These are phyloP conservation scores for Speoplatyrhinus poulsoni DNA, from an alignment of 2,113 vertebrate species.

Conservation along the genomic window DNA sequence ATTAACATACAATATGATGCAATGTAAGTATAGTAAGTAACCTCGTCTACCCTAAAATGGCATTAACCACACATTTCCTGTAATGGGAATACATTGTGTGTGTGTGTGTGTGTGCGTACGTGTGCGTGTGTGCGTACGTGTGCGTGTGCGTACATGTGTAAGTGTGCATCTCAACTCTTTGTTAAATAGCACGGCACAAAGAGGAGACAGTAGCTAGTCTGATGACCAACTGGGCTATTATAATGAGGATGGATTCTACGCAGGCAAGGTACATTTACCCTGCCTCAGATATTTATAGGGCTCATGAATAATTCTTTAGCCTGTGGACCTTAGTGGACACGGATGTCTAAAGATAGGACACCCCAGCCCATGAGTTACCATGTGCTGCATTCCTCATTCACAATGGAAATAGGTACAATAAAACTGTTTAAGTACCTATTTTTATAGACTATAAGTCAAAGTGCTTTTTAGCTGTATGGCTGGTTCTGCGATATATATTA, in stretches of 20 bases:
- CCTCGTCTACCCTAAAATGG: too few species aligned
- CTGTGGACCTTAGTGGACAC: constrained; percentile 10
- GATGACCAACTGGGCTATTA: constrained; percentile 20
- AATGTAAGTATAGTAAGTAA: too few species aligned
- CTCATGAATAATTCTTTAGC: constrained; percentile 39
- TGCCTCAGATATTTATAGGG: constrained; percentile 51
- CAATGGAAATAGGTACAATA: constrained; percentile 29
- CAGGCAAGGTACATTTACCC: constrained; percentile 23
- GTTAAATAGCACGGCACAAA: constrained; percentile 31
- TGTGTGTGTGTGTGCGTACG: neutral
- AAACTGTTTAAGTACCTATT: too few species aligned
- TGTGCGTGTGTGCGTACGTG: too few species aligned
- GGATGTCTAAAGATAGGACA: constrained; percentile 38
- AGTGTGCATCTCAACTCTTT: constrained; percentile 8
- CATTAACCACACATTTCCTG: too few species aligned
- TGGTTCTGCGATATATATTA: too few species aligned
- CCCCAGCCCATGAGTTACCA: constrained; percentile 42
- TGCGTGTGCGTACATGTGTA: too few species aligned
- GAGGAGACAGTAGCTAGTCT: constrained; percentile 15
- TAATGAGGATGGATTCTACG: constrained; percentile 24
- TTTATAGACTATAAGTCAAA: too few species aligned
- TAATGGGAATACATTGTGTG: neutral
- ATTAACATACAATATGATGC: too few species aligned
- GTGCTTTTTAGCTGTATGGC: too few species aligned
- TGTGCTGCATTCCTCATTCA: constrained; percentile 40